phyloP scores from a whole-genome alignment of 2,113 vertebrate genomes.

The Danio rerio region DNA sequence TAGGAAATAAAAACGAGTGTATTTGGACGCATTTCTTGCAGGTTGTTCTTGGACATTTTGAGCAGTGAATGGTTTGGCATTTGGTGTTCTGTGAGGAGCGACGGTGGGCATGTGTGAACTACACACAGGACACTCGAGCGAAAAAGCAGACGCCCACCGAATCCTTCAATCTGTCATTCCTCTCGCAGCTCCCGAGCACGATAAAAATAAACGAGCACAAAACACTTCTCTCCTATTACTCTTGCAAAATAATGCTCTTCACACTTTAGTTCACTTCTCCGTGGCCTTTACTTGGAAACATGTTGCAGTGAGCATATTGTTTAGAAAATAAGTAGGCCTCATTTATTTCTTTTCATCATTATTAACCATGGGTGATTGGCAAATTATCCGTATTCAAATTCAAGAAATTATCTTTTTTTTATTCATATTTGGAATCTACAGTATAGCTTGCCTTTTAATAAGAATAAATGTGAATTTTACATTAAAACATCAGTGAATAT shows the following conservation, averaged over 20 bases:
- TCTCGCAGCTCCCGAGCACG: slow-evolving; percentile 65
- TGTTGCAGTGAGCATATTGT: slow-evolving; percentile 28
- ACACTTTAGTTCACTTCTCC: slow-evolving; percentile 15
- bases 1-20: slow-evolving; percentile 10
- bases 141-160: slow-evolving; percentile 71
- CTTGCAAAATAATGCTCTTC: slow-evolving; percentile 59
- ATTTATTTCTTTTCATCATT: slow-evolving; percentile 57
- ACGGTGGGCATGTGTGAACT: slow-evolving; percentile 64
- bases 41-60: slow-evolving; percentile 28
- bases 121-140: slow-evolving; percentile 67
- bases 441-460: too few species aligned
- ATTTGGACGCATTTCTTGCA: slow-evolving; percentile 40
- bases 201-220: slow-evolving; percentile 72
- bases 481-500: too few species aligned
- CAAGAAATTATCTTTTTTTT: background rate
- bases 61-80: slow-evolving; percentile 45
- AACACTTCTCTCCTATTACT: slow-evolving; percentile 51
- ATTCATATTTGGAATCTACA: too few species aligned
- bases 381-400: slow-evolving; percentile 29
- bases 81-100: slow-evolving; percentile 54
- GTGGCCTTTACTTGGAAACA: slow-evolving; percentile 24
- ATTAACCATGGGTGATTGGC: slow-evolving; percentile 67
- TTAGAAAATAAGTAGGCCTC: slow-evolving; percentile 39
- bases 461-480: too few species aligned
- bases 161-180: slow-evolving; percentile 72